phyloP scores from a whole-genome alignment of 2,888 invertebrate species.

The Limenitis camilla region DNA sequence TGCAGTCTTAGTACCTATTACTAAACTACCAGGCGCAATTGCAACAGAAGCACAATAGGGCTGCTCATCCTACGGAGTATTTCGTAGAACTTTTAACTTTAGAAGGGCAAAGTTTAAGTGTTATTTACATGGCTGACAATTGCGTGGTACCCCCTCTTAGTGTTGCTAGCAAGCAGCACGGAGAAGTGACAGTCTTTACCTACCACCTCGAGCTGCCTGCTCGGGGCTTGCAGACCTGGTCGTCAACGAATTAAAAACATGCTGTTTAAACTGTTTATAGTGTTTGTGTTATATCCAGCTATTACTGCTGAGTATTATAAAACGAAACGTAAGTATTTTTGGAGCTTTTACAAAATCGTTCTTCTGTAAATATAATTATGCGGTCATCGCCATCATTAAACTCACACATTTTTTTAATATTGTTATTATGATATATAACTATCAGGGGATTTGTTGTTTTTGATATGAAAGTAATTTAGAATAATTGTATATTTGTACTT shows the following conservation, averaged over 20 bases:
- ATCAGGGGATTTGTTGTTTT: too few relatives aligned
- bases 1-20: conserved; percentile 14
- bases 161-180: conserved; percentile 37
- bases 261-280: conserved; percentile 59
- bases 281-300: conserved; percentile 52
- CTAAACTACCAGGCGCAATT: conserved; percentile 8
- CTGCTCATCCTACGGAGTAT: not conserved
- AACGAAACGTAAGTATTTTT: conserved; percentile 63
- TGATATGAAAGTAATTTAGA: too few relatives aligned
- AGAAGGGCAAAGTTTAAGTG: conserved; percentile 48
- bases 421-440: too few relatives aligned
- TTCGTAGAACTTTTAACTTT: conserved; percentile 8
- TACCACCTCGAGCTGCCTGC: conserved; percentile 50
- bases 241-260: conserved; percentile 31
- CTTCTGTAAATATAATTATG: not conserved
- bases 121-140: conserved; percentile 67
- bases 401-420: too few relatives aligned
- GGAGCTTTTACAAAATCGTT: conserved; percentile 22
- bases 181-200: conserved; percentile 51
- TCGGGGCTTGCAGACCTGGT: conserved; percentile 43
- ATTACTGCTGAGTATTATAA: conserved; percentile 53
- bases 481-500: too few relatives aligned
- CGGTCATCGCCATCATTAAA: too few relatives aligned
- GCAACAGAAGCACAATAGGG: not conserved
- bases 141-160: conserved; percentile 61